Evolutionary conservation across 2,888 invertebrate species (phyloP).

Genomic region (Apomyelois bistriatella): DNA sequence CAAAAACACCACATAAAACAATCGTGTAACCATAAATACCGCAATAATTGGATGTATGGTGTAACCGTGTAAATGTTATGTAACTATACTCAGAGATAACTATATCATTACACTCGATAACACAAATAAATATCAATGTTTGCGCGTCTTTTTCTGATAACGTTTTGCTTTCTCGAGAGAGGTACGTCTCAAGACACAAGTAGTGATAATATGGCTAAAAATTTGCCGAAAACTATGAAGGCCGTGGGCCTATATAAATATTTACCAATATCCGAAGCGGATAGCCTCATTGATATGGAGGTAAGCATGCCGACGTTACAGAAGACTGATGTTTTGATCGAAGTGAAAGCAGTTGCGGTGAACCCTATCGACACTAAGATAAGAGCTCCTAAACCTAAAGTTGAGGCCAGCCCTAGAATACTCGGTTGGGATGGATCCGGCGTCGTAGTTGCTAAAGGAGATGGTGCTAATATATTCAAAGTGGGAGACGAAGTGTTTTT

Average conservation of each 20-base stretch:
- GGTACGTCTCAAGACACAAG: conserved; percentile 3
- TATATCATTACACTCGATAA: not conserved
- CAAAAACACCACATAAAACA: too few species aligned
- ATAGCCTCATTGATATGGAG: conserved; percentile 59
- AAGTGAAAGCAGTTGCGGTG: conserved; percentile 63
- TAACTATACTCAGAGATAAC: not conserved
- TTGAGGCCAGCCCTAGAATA: conserved; percentile 51
- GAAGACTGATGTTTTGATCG: conserved; percentile 53
- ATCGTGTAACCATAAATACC: too few species aligned
- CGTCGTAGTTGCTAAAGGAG: conserved; percentile 53
- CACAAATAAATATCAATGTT: not conserved
- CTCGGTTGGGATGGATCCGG: conserved; percentile 70
- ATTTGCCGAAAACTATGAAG: conserved; percentile 60
- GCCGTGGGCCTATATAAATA: conserved; percentile 68
- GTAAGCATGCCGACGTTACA: conserved; percentile 47
- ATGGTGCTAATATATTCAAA: conserved; percentile 40
- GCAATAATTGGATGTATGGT: too few species aligned
- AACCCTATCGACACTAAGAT: conserved; percentile 66
- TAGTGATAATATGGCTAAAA: conserved; percentile 23
- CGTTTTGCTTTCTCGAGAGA: not conserved
- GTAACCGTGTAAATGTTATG: not conserved
- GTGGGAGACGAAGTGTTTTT: conserved; percentile 68
- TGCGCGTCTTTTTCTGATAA: conserved; percentile 4
- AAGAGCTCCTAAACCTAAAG: conserved; percentile 53
- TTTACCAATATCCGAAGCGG: conserved; percentile 54